phyloP scores from a whole-genome alignment of 2,888 invertebrate species.

The Coremacera marginata region DNA sequence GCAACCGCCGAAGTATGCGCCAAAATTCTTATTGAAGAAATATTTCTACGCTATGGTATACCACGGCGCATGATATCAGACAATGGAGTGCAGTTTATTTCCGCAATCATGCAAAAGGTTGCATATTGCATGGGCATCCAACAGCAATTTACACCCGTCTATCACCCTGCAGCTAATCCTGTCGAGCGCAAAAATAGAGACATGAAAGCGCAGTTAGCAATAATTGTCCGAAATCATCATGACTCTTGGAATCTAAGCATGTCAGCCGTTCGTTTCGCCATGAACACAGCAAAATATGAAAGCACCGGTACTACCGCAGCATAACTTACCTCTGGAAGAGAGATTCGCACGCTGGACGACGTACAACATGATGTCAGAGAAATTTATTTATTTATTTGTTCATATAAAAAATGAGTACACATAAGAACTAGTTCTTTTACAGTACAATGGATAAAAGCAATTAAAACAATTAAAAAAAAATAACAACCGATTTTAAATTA shows the following conservation, averaged over 20 bases:
- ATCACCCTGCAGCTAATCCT: slow-evolving; percentile 42
- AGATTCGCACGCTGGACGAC: slow-evolving; percentile 56
- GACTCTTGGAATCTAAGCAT: neutral
- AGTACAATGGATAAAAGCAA: too few species aligned
- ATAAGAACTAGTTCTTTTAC: too few species aligned
- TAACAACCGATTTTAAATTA: too few species aligned
- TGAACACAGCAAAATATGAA: slow-evolving; percentile 51
- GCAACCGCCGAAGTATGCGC: too few species aligned
- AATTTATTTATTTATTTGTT: too few species aligned
- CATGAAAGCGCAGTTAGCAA: neutral
- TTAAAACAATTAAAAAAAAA: too few species aligned
- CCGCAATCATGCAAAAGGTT: neutral
- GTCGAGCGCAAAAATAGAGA: neutral
- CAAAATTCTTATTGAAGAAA: too few species aligned
- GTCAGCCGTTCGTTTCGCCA: slow-evolving; percentile 42
- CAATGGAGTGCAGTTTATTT: slow-evolving; percentile 7
- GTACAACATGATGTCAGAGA: slow-evolving; percentile 48
- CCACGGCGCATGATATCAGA: neutral
- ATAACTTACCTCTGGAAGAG: slow-evolving; percentile 58
- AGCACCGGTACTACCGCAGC: slow-evolving; percentile 57
- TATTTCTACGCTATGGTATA: slow-evolving; percentile 37
- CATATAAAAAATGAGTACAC: too few species aligned
- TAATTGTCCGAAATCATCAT: neutral
- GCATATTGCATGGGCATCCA: slow-evolving; percentile 35
- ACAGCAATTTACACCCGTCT: slow-evolving; percentile 43